Evolutionary conservation across 2,888 invertebrate species (phyloP), one percentile per base, ranked within the genome.

Genomic region (Leptopilina drosophilae): DNA sequence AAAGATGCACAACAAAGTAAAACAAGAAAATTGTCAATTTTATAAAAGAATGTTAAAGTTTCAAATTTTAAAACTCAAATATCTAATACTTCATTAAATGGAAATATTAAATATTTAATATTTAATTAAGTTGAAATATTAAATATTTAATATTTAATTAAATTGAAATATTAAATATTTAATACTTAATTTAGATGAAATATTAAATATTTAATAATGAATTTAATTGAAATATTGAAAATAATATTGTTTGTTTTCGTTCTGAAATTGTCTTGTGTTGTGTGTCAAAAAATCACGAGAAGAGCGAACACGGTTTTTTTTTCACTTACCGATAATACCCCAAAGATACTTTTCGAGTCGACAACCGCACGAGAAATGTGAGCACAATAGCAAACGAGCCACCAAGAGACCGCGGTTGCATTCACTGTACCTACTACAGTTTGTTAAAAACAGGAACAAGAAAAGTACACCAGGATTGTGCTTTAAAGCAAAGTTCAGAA

Each of bases 361-460:
- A 91, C 91, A 91, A 91, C 91, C 91, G 91, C 91, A 91, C 91
- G 91, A 89, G 91, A 91, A 91, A 91, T 91, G 91, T 90, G 91
- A 88, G 87, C 88, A 87, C 86, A 88, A 88, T 88, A 85, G 85
- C 82, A 85, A 83, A 83, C 83, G 85, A 87, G 87, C 85, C 87
- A 86, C 86, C 85, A 87, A 88, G 89, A 89, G 86, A 88, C 79
- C 78, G 65, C 77, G 79, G 85, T 83, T 86, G 85, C 84, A 82
- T 78, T 78, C 76, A 81, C 81, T 85, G 80, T 84, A 84, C 83
- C 76, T 82, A 82, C 80, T 84, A 81, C 85, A 86, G 82, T 84
- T 80, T 82, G 84, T 85, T 85, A 82, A 84, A 85, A 88, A 87
- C 87, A 88, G 87, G 87, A 89, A 87, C 87, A 84, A 82, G 82